Evolutionary conservation across 1,140 invertebrate species (phyloP), one percentile per base, ranked within the genome.

Genomic region (Apis mellifera): DNA sequence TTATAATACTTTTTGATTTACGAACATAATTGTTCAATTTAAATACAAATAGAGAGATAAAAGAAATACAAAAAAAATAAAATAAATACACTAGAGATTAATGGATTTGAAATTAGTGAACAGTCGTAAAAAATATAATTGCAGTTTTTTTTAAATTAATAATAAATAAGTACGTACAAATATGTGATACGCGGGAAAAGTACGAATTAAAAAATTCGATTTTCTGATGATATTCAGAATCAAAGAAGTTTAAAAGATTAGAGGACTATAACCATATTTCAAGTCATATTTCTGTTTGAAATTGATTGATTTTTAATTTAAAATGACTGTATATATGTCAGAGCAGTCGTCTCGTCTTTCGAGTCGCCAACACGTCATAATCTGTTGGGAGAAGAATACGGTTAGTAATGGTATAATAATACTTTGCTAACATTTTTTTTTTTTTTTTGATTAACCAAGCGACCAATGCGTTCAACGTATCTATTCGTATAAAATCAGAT

Each of bases 361-460:
- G 86, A 89, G 68, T 92, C 88, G 78, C 89, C 89, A 92, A 92
- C 91, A 83, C 88, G 89, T 92, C 79, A 91, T 91, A 93, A 92
- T 93, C 91, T 92, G 91, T 93, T 91, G 89, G 86, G 89, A 92
- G 85, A 92, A 92, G 88, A 92, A 90, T 50, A 90, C 83, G 78
- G 68, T 92, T 92, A 92, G 85, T 92, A 55, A 78, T 23, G 68
- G 54, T 55, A 78, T 57, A 62, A 17, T 32, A 72, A 21, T 26
- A 73, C 23, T 78, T 57, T 13, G n/a, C 21, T 50, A 83, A 48
- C 50, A 50, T 57, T 75, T 54, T n/a, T n/a, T n/a, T n/a, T n/a
- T n/a, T n/a, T n/a, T n/a, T n/a, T 23, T 73, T 19, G 32, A 84
- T 88, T 83, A 86, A 57, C 79, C 76, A 88, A 89, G 82, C 78